Percentiles rank a stretch among this genome's conserved stretches.
phyloP scores from a whole-genome alignment of 2,888 invertebrate genomes.

The Lacanobia wlatinum region DNA sequence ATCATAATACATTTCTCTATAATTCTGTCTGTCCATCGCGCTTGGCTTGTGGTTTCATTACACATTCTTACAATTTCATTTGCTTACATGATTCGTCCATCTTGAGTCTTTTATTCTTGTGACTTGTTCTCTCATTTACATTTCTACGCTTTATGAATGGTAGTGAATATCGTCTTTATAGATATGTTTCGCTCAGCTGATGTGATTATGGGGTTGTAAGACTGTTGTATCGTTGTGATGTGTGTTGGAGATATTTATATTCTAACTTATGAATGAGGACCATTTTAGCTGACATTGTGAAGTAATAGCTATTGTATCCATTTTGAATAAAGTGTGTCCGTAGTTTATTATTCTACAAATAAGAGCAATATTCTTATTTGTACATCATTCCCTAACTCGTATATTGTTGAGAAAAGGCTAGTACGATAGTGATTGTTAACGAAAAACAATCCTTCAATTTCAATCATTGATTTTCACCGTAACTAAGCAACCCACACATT shows the following conservation, averaged over 20 bases:
- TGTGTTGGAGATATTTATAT: not conserved
- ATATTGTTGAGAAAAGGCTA: no score
- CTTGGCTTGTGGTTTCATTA: conserved; percentile 54
- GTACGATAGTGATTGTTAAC: no score
- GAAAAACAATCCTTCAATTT: no score
- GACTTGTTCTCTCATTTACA: conserved; percentile 65
- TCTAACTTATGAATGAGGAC: not conserved
- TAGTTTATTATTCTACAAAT: no score
- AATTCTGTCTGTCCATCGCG: conserved; percentile 39
- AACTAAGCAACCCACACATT: not conserved
- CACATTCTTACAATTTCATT: conserved; percentile 66
- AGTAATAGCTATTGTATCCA: no score
- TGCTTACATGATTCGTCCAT: conserved; percentile 64
- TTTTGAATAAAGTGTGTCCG: no score
- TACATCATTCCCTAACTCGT: no score
- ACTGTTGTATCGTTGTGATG: conserved; percentile 6
- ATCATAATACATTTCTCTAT: conserved; percentile 52
- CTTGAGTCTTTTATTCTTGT: conserved; percentile 58
- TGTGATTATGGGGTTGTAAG: conserved; percentile 25
- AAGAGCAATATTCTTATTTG: no score
- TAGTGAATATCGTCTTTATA: conserved; percentile 34
- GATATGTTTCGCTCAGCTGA: conserved; percentile 20
- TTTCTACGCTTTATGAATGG: conserved; percentile 58
- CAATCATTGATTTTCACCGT: not conserved
- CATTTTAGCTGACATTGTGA: not conserved